These are phyloP conservation scores for Corynorhinus townsendii DNA, from an alignment of 2,113 vertebrate genomes.

Conservation along the genomic window DNA sequence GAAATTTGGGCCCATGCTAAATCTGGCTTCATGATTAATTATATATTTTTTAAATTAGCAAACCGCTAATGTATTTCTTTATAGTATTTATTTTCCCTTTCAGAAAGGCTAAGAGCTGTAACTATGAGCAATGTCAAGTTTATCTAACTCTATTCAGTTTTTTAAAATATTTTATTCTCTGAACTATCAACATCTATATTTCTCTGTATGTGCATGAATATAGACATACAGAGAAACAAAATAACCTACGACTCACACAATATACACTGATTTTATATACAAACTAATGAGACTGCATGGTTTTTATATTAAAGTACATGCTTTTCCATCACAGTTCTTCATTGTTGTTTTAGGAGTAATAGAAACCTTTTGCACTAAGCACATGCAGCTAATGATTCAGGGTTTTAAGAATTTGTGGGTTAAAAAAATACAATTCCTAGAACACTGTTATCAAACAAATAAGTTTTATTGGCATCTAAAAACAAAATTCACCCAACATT, in stretches of 20 bases:
- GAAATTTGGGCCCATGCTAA: slow-evolving; percentile 68
- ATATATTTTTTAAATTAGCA: slow-evolving; percentile 45
- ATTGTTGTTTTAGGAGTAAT: slow-evolving; percentile 76
- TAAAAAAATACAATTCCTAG: slow-evolving; percentile 98
- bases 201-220: slow-evolving; percentile 78
- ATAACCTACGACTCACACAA: slow-evolving; percentile 77
- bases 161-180: slow-evolving; percentile 70
- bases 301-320: slow-evolving; percentile 73
- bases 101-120: slow-evolving; percentile 67
- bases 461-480: slow-evolving; percentile 99
- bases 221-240: slow-evolving; percentile 75
- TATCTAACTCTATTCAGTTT: slow-evolving; percentile 58
- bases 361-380: slow-evolving; percentile 77
- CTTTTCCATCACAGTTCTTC: slow-evolving; percentile 77
- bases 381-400: slow-evolving; percentile 75
- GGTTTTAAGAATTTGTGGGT: slow-evolving; percentile 80
- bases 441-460: slow-evolving; percentile 97
- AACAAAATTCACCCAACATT: slow-evolving; percentile 97
- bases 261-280: slow-evolving; percentile 75
- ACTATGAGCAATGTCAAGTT: slow-evolving; percentile 49
- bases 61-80: slow-evolving; percentile 60
- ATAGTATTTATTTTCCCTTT: slow-evolving; percentile 72
- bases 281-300: slow-evolving; percentile 75
- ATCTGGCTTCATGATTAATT: slow-evolving; percentile 38
- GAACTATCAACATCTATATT: slow-evolving; percentile 72